Evolutionary conservation across 2,888 invertebrate species (phyloP), one percentile per base, ranked within the genome.

Genomic region (Flabesymbios commensalis): DNA sequence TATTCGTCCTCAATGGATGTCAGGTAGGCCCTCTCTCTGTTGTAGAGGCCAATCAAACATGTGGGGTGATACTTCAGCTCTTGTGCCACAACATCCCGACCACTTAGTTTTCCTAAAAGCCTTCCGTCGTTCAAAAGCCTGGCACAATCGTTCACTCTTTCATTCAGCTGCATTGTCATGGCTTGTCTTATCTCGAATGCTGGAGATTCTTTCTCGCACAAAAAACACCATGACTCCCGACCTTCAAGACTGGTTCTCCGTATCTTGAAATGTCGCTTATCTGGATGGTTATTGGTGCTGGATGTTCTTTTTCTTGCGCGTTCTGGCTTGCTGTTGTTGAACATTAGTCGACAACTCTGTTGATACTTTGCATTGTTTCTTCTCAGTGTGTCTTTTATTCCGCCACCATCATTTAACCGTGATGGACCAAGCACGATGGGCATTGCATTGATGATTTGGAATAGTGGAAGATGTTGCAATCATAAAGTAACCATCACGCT

Each of bases 321-420:
- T 33, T 43, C 28, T 19, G 48, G 22, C 36, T 57, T 57, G 29
- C 10, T 57, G n/a, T 43, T 57, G 28, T 47, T 31, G 47, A 32
- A 24, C 32, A n/a, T 7, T 17, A 43, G 3, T 31, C 57, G 10
- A 31, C 33, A 19, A 32, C 47, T 47, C 53, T 64, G 47, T 36
- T 68, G 70, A 26, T 70, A 68, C 29, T 67, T 56, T 52, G 70
- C 67, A n/a, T 63, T 33, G 7, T 60, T 67, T 10, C 36, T 48
- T 52, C 57, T 54, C 57, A 65, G 49, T 39, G 67, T 65, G 48
- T 47, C 52, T 59, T 65, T 65, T 42, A 67, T 65, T n/a, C 68
- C 63, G 61, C 33, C 51, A 39, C 65, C 64, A 39, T 71, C 63
- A 48, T 65, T 60, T 53, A 67, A 54, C 45, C 67, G 54, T 19